Conservation (phyloP, 2,888 invertebrate species). For the Tipula vernalis region DNA sequence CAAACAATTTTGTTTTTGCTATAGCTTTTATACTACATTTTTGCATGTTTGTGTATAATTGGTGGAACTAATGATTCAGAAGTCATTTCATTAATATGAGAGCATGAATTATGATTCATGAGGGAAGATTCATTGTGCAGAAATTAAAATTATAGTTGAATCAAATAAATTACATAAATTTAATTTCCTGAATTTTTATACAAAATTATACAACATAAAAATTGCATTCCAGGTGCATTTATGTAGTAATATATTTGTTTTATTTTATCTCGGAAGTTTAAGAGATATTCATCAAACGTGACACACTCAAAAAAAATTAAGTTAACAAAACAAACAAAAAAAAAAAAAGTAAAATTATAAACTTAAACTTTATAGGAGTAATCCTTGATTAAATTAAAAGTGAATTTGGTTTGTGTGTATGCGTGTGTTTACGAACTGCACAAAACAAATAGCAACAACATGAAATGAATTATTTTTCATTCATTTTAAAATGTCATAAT, state of each 20-base stretch:
- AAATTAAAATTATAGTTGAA: neutral
- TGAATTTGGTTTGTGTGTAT: neutral
- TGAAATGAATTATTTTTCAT: neutral
- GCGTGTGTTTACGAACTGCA: neutral
- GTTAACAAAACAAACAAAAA: neutral
- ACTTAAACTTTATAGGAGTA: neutral
- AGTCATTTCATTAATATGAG: too few relatives aligned
- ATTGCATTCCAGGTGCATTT: neutral
- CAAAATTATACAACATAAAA: neutral
- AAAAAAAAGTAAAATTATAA: too few relatives aligned
- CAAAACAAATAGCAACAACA: neutral
- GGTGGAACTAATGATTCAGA: too few relatives aligned
- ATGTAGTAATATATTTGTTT: neutral
- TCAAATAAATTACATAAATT: neutral
- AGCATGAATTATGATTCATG: too few relatives aligned
- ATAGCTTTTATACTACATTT: too few relatives aligned
- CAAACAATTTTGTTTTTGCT: too few relatives aligned
- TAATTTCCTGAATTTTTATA: neutral
- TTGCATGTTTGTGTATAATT: too few relatives aligned
- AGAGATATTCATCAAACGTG: neutral
- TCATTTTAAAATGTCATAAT: conserved; percentile 1
- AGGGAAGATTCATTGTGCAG: too few relatives aligned
- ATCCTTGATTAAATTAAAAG: neutral
- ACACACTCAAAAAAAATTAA: neutral
- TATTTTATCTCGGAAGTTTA: neutral